Evolutionary conservation across 2,797 vertebrate genomes (phyloP), one percentile per base, ranked within the genome.

Genomic region (Myotis myotis): DNA sequence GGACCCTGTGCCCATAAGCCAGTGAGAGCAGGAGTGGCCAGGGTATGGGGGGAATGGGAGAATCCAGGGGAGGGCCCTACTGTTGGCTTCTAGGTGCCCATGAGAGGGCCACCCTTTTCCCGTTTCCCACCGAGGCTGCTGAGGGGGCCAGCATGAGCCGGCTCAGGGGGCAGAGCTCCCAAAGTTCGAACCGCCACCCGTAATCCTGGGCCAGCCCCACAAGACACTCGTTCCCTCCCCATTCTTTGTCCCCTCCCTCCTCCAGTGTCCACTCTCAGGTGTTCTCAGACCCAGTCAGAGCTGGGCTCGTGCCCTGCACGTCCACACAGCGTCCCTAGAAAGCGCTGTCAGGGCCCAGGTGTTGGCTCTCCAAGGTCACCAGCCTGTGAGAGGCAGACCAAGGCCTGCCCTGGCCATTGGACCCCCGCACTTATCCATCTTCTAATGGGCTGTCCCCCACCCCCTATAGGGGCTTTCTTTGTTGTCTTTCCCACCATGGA

Each of bases 291-390:
- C 75, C 6, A 20, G 68, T 2, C 0, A 51, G 23, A 74, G 66
- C 25, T 3, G 1, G 38, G 41, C 30, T 9, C 2, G 0, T 8
- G 55, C 44, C 36, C 55, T 44, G 68, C 55, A 36, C 0, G 0
- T 64, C n/a, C 78, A n/a, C 5, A 4, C 16, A 22, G 28, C 2
- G 11, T 70, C 49, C 72, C 74, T 23, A 10, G n/a, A 60, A 49
- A 12, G 6, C 6, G 1, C 70, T 0, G 4, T 49, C 49, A 36
- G 72, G 28, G 22, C 4, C 79, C n/a, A 47, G 5, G 78, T 19
- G 55, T 22, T 25, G 44, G 25, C 17, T 19, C 57, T 41, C n/a
- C n/a, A 19, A 28, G 41, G 72, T 51, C 33, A 17, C 72, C 23
- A 2, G 22, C 81, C 70, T 53, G 20, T n/a, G 44, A 75, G n/a